Percentiles rank a stretch among this genome's conserved stretches.
These are phyloP conservation scores for Mormyrops boulengeri DNA, from an alignment of 2,797 vertebrate species.

Conservation along the genomic window DNA sequence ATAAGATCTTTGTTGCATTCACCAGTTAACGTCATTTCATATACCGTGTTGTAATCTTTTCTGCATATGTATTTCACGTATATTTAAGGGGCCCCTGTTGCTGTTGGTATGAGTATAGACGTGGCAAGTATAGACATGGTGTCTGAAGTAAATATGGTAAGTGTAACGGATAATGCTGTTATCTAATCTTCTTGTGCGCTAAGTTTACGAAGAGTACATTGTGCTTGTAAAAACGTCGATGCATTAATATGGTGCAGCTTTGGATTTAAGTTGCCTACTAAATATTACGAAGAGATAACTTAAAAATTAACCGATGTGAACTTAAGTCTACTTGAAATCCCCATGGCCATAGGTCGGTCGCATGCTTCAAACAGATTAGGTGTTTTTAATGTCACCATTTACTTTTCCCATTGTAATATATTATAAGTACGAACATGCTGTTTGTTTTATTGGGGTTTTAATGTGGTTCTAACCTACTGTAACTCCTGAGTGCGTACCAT, in stretches of 20 bases:
- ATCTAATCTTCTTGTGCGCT: background rate
- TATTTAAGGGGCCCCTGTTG: slow-evolving; percentile 79
- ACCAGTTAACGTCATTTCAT: background rate
- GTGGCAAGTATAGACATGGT: slow-evolving; percentile 67
- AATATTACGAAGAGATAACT: background rate
- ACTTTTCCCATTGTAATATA: background rate
- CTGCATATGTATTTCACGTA: slow-evolving; percentile 14
- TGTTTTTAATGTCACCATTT: background rate
- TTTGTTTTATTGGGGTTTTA: background rate
- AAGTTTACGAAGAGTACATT: background rate
- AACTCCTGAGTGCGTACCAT: background rate
- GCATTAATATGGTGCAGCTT: background rate
- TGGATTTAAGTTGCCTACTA: background rate
- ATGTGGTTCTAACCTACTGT: background rate
- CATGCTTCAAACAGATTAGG: background rate
- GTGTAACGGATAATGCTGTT: slow-evolving; percentile 38
- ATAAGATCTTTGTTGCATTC: background rate
- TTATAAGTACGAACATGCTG: background rate
- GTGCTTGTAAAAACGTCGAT: background rate
- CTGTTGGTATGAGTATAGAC: slow-evolving; percentile 89
- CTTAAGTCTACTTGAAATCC: background rate
- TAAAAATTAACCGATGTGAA: background rate
- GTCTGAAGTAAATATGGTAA: slow-evolving; percentile 98
- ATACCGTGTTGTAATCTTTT: background rate
- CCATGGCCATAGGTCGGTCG: background rate